A percentile compares a stretch with the other conserved stretches of the same genome.
Evolutionary conservation across 2,797 vertebrate species (phyloP).

Genomic region (Sandelia bainsii): DNA sequence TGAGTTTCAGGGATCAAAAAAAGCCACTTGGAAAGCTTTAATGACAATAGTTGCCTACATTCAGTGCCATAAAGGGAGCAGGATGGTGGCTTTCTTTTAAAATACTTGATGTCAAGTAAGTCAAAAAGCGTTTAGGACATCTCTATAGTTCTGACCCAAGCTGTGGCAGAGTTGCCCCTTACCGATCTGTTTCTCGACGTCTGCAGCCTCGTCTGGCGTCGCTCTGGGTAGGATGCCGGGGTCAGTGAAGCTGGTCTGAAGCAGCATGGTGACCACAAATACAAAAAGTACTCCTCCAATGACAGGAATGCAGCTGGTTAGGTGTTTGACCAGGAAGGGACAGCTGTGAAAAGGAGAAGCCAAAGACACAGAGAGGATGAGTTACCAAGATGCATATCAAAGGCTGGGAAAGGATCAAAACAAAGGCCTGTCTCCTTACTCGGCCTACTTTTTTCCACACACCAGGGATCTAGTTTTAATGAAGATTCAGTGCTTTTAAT

Average conservation of each 20-base stretch:
- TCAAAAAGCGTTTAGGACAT: constrained; percentile 2
- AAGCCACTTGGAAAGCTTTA: neutral
- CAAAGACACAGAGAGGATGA: constrained; percentile 8
- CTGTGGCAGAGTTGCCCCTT: constrained; percentile 34
- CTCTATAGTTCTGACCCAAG: neutral
- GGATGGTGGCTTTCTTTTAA: neutral
- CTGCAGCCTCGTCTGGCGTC: constrained; percentile 92
- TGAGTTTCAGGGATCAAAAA: neutral
- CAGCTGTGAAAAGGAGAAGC: constrained; percentile 81
- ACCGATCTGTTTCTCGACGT: constrained; percentile 94
- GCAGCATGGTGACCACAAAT: constrained; percentile 93
- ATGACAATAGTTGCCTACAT: neutral
- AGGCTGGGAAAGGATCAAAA: neutral
- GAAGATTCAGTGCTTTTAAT: constrained; percentile 62
- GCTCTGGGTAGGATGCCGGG: constrained; percentile 95
- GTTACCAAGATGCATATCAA: neutral
- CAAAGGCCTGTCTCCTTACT: constrained; percentile 1
- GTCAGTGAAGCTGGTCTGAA: constrained; percentile 95
- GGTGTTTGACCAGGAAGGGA: constrained; percentile 91
- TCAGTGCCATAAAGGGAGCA: neutral
- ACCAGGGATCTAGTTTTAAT: constrained; percentile 49
- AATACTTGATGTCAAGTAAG: neutral
- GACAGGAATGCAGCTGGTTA: constrained; percentile 92
- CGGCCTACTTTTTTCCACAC: constrained; percentile 9
- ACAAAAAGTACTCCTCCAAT: constrained; percentile 92